Evolutionary conservation across 1,140 invertebrate species (phyloP), one percentile per base, ranked within the genome.

Genomic region (Drosophila busckii): DNA sequence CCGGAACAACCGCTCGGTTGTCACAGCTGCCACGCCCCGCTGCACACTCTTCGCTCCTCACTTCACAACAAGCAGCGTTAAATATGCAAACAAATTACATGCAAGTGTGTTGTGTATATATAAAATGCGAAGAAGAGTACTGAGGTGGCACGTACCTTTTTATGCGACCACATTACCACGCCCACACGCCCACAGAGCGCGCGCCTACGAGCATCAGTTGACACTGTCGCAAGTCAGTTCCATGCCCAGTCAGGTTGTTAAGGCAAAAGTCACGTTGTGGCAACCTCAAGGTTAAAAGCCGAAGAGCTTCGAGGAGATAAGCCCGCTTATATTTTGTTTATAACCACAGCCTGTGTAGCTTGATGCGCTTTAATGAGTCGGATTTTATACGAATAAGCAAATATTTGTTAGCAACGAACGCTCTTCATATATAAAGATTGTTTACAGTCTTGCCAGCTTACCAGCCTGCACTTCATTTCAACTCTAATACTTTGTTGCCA

Each of bases 41-140:
- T 40, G 17, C 48, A n/a, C n/a, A n/a, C n/a, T n/a, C n/a, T n/a
- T n/a, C n/a, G n/a, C n/a, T n/a, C n/a, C n/a, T n/a, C n/a, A n/a
- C 28, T 28, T 5, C 32, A 19, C 28, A 16, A 2, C 28, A 20
- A 28, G 37, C 19, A 40, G 23, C 32, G n/a, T 48, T 50, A 53
- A 46, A 76, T 65, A 76, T 75, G 65, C 65, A 70, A 76, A 76
- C 40, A 52, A 76, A 76, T 70, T 75, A 50, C 48, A 63, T 20
- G 44, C 34, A 31, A n/a, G n/a, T n/a, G n/a, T n/a, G n/a, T n/a
- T n/a, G n/a, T n/a, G 60, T 38, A 41, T 42, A 28, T 26, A 25
- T 26, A 9, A 8, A 17, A 17, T n/a, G 22, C 6, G n/a, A 42
- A 53, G 42, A 34, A 41, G 34, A 53, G 45, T 19, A 44, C 66